These are phyloP conservation scores for Amphiduros pacificus DNA, from an alignment of 2,888 invertebrate species.

Conservation along the genomic window DNA sequence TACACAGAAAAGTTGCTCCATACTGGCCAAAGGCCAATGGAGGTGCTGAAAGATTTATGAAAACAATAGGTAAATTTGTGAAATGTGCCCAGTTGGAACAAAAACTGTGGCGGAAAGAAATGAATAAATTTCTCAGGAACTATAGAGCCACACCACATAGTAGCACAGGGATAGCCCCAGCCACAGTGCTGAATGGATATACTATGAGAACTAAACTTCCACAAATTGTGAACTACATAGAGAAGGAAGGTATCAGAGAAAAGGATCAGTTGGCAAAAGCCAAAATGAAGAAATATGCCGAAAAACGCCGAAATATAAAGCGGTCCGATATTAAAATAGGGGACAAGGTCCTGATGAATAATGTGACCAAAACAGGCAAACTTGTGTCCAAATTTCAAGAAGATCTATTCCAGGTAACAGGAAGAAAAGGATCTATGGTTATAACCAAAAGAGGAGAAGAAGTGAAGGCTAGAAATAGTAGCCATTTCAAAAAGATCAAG, in stretches of 20 bases:
- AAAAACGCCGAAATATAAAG: background rate
- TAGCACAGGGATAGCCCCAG: constrained; percentile 8
- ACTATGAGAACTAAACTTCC: background rate
- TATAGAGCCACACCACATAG: constrained; percentile 13
- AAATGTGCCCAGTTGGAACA: background rate
- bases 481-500: background rate
- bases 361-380: background rate
- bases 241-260: background rate
- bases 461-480: background rate
- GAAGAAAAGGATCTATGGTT: background rate
- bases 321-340: background rate
- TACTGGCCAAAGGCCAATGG: constrained; percentile 33
- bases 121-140: constrained; percentile 10
- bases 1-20: constrained; percentile 22
- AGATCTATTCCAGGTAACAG: background rate
- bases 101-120: constrained; percentile 5
- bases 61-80: constrained; percentile 17
- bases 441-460: too few species aligned
- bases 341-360: background rate
- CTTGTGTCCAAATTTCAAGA: background rate
- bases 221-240: background rate
- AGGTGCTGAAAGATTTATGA: constrained; percentile 32
- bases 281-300: background rate
- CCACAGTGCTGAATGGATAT: background rate
- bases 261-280: background rate